Conservation (phyloP, 2,113 vertebrate species). For the Vanacampus margaritifer region DNA sequence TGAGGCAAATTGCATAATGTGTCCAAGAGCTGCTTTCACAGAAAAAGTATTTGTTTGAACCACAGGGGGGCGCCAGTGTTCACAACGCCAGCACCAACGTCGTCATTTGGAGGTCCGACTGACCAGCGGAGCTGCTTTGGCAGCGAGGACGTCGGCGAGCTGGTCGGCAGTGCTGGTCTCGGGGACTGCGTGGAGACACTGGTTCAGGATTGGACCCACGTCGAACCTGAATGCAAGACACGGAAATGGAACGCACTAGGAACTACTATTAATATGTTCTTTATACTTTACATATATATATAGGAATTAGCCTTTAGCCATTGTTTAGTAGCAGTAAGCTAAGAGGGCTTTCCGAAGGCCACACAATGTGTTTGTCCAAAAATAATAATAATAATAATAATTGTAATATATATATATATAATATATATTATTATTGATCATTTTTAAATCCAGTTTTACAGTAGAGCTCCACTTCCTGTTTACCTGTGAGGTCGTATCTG, state of each 20-base stretch:
- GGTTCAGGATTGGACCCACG: conserved; percentile 86
- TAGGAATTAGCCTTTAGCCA: no score
- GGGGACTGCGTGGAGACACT: conserved; percentile 78
- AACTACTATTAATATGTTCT: no score
- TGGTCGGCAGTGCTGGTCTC: conserved; percentile 77
- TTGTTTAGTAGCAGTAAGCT: no score
- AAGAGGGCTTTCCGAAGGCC: no score
- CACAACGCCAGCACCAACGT: no score
- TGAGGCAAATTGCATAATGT: conserved; percentile 83
- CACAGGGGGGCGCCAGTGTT: no score
- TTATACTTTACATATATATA: no score
- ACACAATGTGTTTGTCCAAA: no score
- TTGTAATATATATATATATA: no score
- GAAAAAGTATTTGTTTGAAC: background rate
- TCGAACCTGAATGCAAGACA: conserved; percentile 79
- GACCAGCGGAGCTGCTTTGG: conserved; percentile 84
- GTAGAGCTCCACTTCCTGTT: background rate
- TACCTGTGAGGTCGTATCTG: conserved; percentile 90
- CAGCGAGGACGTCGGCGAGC: conserved; percentile 76
- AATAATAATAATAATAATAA: no score
- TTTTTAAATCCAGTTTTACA: no score
- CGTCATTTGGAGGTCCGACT: background rate
- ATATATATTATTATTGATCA: no score
- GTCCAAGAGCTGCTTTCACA: conserved; percentile 77
- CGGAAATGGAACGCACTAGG: background rate